phyloP scores from a whole-genome alignment of 2,797 vertebrate genomes.

The Xenops minutus region DNA sequence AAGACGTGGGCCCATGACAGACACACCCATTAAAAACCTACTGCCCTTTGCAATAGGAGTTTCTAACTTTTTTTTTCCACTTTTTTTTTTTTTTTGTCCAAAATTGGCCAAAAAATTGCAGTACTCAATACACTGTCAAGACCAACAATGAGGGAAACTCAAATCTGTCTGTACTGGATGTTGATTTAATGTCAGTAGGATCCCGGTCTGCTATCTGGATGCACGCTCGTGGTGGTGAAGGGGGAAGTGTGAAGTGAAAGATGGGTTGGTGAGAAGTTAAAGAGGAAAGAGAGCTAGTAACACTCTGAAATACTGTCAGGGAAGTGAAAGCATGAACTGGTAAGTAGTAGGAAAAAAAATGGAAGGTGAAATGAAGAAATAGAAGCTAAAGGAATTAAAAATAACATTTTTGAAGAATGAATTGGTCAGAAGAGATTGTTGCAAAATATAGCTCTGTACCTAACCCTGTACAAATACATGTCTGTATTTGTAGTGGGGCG shows the following conservation, averaged over 20 bases:
- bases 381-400: not conserved
- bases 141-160: not conserved
- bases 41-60: not conserved
- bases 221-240: not conserved
- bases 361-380: not conserved
- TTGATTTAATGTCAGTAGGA: not conserved
- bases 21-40: not conserved
- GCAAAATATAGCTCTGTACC: not conserved
- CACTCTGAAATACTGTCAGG: not conserved
- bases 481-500: not conserved
- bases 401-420: not conserved
- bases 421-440: not conserved
- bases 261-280: not conserved
- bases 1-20: not conserved
- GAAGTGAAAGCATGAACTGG: not conserved
- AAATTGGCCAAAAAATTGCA: not conserved
- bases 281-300: not conserved
- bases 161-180: not conserved
- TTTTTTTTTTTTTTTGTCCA: fast-evolving
- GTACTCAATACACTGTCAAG: not conserved
- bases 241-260: not conserved
- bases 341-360: not conserved
- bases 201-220: not conserved
- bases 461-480: not conserved
- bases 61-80: not conserved